Conservation (phyloP, 2,888 invertebrate genomes). For the Mystacides longicornis region DNA sequence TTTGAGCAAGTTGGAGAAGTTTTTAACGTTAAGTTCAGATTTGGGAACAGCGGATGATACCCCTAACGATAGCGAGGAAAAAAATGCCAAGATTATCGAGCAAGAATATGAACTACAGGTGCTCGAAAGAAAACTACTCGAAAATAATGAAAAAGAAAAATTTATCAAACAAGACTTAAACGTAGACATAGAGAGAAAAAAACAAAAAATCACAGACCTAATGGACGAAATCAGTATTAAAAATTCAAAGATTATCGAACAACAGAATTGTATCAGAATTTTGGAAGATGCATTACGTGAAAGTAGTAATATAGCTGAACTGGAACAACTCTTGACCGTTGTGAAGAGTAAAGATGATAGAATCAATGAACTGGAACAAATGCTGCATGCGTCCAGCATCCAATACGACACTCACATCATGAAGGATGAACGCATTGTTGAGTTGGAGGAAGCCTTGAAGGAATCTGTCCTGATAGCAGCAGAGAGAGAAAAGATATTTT, state of each 20-base stretch:
- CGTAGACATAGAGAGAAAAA: conserved; percentile 27
- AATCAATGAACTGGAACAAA: conserved; percentile 70
- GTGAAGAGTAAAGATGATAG: conserved; percentile 57
- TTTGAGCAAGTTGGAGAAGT: conserved; percentile 29
- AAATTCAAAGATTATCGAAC: conserved; percentile 48
- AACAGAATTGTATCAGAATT: conserved; percentile 48
- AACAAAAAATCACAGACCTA: conserved; percentile 40
- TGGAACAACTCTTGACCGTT: conserved; percentile 50
- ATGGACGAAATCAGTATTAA: conserved; percentile 45
- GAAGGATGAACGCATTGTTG: conserved; percentile 54
- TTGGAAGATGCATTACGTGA: conserved; percentile 49
- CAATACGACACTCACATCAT: conserved; percentile 46
- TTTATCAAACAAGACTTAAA: conserved; percentile 11
- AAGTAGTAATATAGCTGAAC: conserved; percentile 50
- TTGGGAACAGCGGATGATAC: conserved; percentile 26
- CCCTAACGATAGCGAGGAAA: conserved; percentile 26
- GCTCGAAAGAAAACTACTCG: conserved; percentile 12
- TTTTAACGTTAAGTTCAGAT: conserved; percentile 17
- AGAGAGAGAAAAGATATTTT: conserved; percentile 58
- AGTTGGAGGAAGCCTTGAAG: conserved; percentile 73
- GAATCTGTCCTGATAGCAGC: conserved; percentile 70
- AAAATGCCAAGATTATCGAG: conserved; percentile 27
- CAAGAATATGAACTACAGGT: conserved; percentile 26
- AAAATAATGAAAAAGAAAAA: conserved; percentile 14
- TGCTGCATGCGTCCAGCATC: conserved; percentile 34